Conservation (phyloP, 1,140 invertebrate genomes). For the Solenopsis invicta region DNA sequence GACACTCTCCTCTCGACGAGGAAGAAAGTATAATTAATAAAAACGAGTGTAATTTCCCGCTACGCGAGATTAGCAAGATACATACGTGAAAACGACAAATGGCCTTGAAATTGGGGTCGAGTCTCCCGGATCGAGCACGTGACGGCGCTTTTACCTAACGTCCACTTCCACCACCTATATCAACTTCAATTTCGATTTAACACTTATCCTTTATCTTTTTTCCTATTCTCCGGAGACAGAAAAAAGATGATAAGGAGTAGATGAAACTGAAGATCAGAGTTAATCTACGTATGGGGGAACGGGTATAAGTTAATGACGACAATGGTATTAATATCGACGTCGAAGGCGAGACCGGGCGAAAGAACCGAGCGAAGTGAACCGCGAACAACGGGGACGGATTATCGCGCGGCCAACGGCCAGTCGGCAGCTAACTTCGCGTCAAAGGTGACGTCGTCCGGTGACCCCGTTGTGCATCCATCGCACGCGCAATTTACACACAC, state of each 20-base stretch:
- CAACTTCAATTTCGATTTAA: too few species aligned
- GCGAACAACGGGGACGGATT: slow-evolving; percentile 8
- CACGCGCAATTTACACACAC: background rate
- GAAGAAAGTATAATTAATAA: background rate
- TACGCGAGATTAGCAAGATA: background rate
- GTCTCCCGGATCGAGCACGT: background rate
- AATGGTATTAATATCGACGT: background rate
- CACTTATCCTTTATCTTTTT: too few species aligned
- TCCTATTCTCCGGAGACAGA: too few species aligned
- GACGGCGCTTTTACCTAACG: background rate
- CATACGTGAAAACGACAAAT: background rate
- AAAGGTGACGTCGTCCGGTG: slow-evolving; percentile 53
- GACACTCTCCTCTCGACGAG: background rate
- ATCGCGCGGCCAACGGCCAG: background rate
- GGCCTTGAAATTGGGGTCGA: background rate
- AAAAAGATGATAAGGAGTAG: too few species aligned
- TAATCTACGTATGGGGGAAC: too few species aligned
- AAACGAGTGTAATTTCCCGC: background rate
- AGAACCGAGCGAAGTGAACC: background rate
- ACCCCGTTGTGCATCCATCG: background rate
- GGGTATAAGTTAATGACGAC: background rate
- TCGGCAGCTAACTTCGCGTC: slow-evolving; percentile 22
- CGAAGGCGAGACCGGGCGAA: background rate
- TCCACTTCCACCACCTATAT: too few species aligned
- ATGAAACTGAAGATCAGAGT: too few species aligned